Percentiles rank a stretch among this genome's conserved stretches.
Evolutionary conservation across 2,888 invertebrate genomes (phyloP).

Genomic region (Tribolium freemani): DNA sequence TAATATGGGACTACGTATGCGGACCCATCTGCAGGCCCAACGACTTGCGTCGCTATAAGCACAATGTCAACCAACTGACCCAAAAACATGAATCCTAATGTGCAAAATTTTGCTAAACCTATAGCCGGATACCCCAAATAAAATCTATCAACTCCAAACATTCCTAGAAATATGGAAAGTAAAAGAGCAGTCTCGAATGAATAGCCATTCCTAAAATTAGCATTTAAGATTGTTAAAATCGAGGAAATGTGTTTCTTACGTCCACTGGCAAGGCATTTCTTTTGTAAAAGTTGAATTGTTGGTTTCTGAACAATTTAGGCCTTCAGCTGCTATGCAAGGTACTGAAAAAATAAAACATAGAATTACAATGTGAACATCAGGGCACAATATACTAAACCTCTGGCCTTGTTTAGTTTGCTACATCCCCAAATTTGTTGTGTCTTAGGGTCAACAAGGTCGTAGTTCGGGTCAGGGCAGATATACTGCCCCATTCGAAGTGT

Average conservation of each 20-base stretch:
- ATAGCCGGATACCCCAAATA: slow-evolving; percentile 98
- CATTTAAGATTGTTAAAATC: slow-evolving; percentile 6
- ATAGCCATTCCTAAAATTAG: slow-evolving; percentile 87
- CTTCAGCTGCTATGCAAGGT: slow-evolving; percentile 85
- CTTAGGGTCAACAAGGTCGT: slow-evolving; percentile 84
- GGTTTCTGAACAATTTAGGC: slow-evolving; percentile 85
- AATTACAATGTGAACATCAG: neutral
- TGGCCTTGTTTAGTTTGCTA: slow-evolving; percentile 82
- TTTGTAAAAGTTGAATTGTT: slow-evolving; percentile 85
- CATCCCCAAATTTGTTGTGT: slow-evolving; percentile 92
- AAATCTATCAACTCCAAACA: slow-evolving; percentile 98
- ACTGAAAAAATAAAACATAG: slow-evolving; percentile 70
- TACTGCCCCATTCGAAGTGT: slow-evolving; percentile 84
- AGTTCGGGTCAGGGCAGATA: slow-evolving; percentile 84
- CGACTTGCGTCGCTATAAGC: slow-evolving; percentile 93
- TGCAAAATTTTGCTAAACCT: slow-evolving; percentile 94
- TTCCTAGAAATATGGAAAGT: slow-evolving; percentile 96
- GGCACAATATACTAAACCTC: slow-evolving; percentile 70
- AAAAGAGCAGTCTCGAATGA: slow-evolving; percentile 92
- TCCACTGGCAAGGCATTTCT: slow-evolving; percentile 93
- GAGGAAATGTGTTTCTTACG: slow-evolving; percentile 76
- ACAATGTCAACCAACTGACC: slow-evolving; percentile 96
- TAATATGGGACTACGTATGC: slow-evolving; percentile 94
- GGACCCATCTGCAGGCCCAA: slow-evolving; percentile 95
- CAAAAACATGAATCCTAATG: slow-evolving; percentile 95